A percentile compares a stretch with the other conserved stretches of the same genome.
Evolutionary conservation across 23 tunicate species (phyloP).

Genomic region (Ascidia mentula): DNA sequence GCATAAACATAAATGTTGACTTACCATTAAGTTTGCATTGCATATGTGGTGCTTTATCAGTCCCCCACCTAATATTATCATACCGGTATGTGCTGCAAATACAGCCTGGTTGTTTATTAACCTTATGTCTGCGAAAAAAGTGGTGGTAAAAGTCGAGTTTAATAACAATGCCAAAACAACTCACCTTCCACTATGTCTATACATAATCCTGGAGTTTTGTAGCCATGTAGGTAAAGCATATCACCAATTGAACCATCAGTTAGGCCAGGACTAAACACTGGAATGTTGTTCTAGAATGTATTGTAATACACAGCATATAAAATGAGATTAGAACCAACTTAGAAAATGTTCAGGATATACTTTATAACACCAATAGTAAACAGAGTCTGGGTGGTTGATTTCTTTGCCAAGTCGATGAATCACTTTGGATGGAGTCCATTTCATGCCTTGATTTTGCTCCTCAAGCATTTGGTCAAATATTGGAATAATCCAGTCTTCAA

Average conservation of each 20-base stretch:
- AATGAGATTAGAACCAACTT: neutral
- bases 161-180: too few relatives aligned
- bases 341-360: neutral
- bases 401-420: constrained; percentile 90
- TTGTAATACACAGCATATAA: neutral
- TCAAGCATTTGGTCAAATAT: constrained; percentile 85
- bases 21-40: constrained; percentile 93
- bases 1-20: neutral
- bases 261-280: constrained; percentile 91
- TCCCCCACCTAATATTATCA: constrained; percentile 95
- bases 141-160: neutral
- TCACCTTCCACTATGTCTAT: constrained; percentile 88
- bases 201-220: constrained; percentile 74
- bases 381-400: constrained; percentile 76
- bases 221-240: constrained; percentile 88
- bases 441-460: constrained; percentile 68
- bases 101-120: constrained; percentile 84
- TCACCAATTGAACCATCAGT: constrained; percentile 98
- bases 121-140: constrained; percentile 52
- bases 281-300: constrained; percentile 71
- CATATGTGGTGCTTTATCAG: constrained; percentile 94
- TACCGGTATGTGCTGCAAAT: constrained; percentile 88
- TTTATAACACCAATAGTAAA: constrained; percentile 96
- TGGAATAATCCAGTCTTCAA: constrained; percentile 95
- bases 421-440: constrained; percentile 92